Evolutionary conservation across 2,113 vertebrate species (phyloP), one percentile per base, ranked within the genome.

Genomic region (Athene cunicularia): DNA sequence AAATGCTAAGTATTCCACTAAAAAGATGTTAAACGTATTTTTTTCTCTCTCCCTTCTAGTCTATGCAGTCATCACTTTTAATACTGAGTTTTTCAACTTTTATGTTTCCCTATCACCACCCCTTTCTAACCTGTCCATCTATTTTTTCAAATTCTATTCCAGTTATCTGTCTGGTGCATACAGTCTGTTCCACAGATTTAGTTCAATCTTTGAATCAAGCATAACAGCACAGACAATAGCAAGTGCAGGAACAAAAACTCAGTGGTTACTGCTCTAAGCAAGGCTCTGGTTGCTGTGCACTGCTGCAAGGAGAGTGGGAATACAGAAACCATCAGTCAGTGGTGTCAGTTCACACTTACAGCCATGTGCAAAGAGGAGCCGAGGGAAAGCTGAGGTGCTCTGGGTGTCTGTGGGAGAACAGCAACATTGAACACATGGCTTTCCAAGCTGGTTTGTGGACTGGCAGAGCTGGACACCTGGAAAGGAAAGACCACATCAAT

Each of bases 301-400:
- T 27, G 33, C 39, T 8, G 23, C 30, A 45, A 33, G 19, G 45
- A 28, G 23, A 43, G 33, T 0, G 8, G 45, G 35, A 60, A 35
- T 12, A 16, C 3, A 6, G 33, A 47, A 58, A 12, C 7, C 14
- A 19, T 5, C 15, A 3, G 45, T 12, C 14, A 14, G 33, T 5
- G 4, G 47, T 2, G 19, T 6, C 2, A 1, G 26, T 22, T 66
- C 50, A 60, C 53, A 96, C 99, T 99, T 98, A 99, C 99, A 18
- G 98, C 99, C 98, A 99, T 98, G 90, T 99, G 99, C 24, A 99
- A 98, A 63, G 99, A 98, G 24, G 99, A 98, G 90, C 98, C 98
- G 0, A 97, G 96, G 45, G 98, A 98, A 37, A 99, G 98, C 90
- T 98, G 98, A 5, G 99, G 98, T 24, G 98, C 98, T 6, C 98